Conservation (phyloP, 1,140 invertebrate genomes). For the Drosophila bocki region DNA sequence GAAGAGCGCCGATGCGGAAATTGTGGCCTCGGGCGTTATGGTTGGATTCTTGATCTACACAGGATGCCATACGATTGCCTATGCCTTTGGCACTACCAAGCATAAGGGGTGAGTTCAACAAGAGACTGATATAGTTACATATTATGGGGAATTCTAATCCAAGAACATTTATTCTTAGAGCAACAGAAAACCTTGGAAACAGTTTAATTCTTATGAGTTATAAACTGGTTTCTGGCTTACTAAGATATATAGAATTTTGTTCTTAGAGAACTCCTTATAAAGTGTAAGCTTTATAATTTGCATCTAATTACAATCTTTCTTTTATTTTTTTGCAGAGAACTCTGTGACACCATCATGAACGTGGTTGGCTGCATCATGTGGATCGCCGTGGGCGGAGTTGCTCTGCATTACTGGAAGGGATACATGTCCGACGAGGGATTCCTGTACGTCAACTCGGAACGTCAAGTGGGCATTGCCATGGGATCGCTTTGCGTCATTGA, state of each 20-base stretch:
- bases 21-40: conserved; percentile 93
- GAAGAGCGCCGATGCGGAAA: conserved; percentile 93
- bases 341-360: conserved; percentile 93
- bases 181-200: not conserved
- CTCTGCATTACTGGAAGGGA: conserved; percentile 94
- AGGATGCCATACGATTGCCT: conserved; percentile 89
- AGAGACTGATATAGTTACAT: not conserved
- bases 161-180: not conserved
- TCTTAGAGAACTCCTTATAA: not conserved
- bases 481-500: conserved; percentile 91
- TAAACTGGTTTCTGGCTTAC: not conserved
- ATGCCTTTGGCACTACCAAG: conserved; percentile 90
- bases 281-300: not conserved
- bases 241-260: not conserved
- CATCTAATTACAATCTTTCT: not conserved
- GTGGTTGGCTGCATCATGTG: conserved; percentile 93
- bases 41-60: conserved; percentile 94
- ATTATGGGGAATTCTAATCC: not conserved
- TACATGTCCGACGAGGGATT: conserved; percentile 92
- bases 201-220: not conserved
- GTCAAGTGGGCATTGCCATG: conserved; percentile 91
- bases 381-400: conserved; percentile 92
- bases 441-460: conserved; percentile 88
- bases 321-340: conserved; percentile 85
- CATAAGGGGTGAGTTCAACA: conserved; percentile 88